These are phyloP conservation scores for Spongilla lacustris DNA, from an alignment of 37 sponge, comb jelly and placozoan species.

Conservation along the genomic window DNA sequence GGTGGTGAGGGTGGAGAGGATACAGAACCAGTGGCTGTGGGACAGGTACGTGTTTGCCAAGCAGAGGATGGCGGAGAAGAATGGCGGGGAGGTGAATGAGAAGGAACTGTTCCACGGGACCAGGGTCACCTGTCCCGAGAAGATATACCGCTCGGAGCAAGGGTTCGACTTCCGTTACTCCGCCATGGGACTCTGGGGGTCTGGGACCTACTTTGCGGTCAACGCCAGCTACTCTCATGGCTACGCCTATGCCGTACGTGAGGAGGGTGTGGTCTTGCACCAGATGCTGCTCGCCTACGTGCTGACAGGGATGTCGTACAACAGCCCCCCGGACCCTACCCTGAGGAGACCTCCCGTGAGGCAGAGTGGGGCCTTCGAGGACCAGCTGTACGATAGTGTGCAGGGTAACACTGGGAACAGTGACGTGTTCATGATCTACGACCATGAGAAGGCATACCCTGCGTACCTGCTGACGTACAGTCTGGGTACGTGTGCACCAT, in stretches of 20 bases:
- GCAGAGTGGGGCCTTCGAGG: conserved; percentile 1
- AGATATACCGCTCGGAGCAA: conserved; percentile 59
- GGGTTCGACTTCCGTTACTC: conserved; percentile 77
- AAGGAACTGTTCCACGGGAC: conserved; percentile 72
- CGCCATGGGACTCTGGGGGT: conserved; percentile 54
- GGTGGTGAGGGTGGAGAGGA: conserved; percentile 33
- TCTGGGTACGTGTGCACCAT: background rate
- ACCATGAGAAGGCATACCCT: conserved; percentile 81
- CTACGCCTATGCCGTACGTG: conserved; percentile 5
- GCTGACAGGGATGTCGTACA: conserved; percentile 40
- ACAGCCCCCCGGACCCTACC: background rate
- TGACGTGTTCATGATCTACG: conserved; percentile 69
- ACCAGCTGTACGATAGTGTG: conserved; percentile 70
- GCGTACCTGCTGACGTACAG: conserved; percentile 76
- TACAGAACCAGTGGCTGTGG: conserved; percentile 73
- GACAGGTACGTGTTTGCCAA: conserved; percentile 46
- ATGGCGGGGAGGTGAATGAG: conserved; percentile 34
- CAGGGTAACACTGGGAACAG: conserved; percentile 42
- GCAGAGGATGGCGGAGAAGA: conserved; percentile 47
- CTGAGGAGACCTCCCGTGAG: conserved; percentile 29
- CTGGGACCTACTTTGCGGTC: conserved; percentile 76
- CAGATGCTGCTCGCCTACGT: conserved; percentile 65
- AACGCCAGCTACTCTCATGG: conserved; percentile 74
- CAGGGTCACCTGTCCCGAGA: conserved; percentile 25
- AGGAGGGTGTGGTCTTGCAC: background rate